Evolutionary conservation across 2,797 vertebrate genomes (phyloP), one percentile per base, ranked within the genome.

Genomic region (Lutjanus argentimaculatus): DNA sequence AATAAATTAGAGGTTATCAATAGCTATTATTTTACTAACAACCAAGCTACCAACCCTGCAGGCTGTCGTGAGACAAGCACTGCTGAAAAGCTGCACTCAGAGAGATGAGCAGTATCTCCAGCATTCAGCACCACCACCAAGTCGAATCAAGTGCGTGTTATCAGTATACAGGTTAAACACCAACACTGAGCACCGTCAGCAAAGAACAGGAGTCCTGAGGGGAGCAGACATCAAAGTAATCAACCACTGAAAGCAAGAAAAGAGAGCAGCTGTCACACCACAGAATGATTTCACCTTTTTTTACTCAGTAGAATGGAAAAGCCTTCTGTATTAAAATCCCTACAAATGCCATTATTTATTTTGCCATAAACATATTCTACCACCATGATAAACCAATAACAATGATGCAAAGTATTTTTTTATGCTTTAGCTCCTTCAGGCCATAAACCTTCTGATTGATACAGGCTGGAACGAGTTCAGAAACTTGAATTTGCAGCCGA

Each of bases 151-250:
- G 76, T 85, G 62, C 75, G 57, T 75, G 76, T 86, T 91, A 89
- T 88, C 89, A 81, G 82, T 72, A 71, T 77, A 77, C 83, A 80
- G 79, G 83, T 90, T 79, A 72, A 85, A 82, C 79, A 74, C 65
- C 59, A 79, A 72, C 75, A 52, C 75, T 71, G 69, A 85, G 77
- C 85, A 74, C 25, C 42, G 67, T 88, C 86, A 85, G 90, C 86
- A 87, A 61, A 83, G 78, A 85, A 76, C 84, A 80, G 80, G 67
- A 77, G 73, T 82, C 90, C 85, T 13, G 77, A 84, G 82, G 85
- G 77, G 75, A 82, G 68, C 58, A 79, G 67, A 82, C 85, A 81
- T 90, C 87, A 88, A 85, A 89, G 88, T 69, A 80, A 90, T 90
- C 85, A 86, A 75, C 56, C 65, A 40, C 48, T 68, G 67, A 88